A percentile compares a stretch with the other conserved stretches of the same genome.
phyloP scores from a whole-genome alignment of 2,797 vertebrate genomes.

The Acanthornis magna region DNA sequence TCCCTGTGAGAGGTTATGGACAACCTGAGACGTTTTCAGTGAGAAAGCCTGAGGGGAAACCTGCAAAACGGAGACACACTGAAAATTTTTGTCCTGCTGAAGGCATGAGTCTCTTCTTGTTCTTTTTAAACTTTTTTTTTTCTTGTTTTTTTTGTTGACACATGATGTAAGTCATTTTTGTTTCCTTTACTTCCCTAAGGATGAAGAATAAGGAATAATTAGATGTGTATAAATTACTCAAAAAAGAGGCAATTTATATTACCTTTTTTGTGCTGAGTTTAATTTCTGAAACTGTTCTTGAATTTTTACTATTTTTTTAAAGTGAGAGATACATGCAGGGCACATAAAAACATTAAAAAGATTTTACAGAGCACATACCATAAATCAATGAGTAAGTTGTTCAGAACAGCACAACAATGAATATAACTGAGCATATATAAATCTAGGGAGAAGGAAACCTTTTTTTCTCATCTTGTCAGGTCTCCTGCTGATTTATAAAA shows the following conservation, averaged over 20 bases:
- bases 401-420: slow-evolving; percentile 50
- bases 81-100: not conserved
- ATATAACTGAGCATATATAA: slow-evolving; percentile 42
- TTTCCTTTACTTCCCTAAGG: not conserved
- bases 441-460: slow-evolving; percentile 25
- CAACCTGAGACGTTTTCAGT: not conserved
- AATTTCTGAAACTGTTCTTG: slow-evolving; percentile 11
- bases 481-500: slow-evolving; percentile 53
- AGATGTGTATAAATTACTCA: not conserved
- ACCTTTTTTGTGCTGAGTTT: not conserved
- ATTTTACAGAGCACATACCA: slow-evolving; percentile 18
- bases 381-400: slow-evolving; percentile 56
- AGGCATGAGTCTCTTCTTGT: not conserved
- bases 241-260: not conserved
- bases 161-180: not conserved
- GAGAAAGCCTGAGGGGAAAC: not conserved
- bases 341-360: slow-evolving; percentile 26
- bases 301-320: not conserved
- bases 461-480: slow-evolving; percentile 31
- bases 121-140: not conserved
- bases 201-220: not conserved
- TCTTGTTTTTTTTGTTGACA: not conserved
- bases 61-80: not conserved
- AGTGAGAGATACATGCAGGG: not conserved
- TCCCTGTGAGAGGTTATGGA: not conserved